Conservation (phyloP, 2,888 invertebrate species). For the Drosophila setosimentum region DNA sequence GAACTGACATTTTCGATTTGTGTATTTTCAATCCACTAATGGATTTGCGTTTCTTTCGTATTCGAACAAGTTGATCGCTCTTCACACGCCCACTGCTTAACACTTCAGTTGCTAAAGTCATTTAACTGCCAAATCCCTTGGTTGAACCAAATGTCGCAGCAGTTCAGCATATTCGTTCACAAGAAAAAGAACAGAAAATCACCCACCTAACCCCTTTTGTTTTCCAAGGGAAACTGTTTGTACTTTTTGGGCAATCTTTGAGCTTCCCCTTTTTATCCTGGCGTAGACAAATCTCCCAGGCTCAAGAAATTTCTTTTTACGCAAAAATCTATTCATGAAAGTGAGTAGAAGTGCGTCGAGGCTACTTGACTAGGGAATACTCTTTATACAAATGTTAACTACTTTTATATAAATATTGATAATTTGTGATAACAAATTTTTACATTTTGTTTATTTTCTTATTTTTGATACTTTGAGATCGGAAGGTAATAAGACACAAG, state of each 20-base stretch:
- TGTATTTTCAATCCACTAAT: neutral
- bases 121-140: slow-evolving; percentile 29
- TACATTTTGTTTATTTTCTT: neutral
- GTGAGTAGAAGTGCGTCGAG: neutral
- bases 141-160: slow-evolving; percentile 30
- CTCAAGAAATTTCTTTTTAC: slow-evolving; percentile 36
- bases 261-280: slow-evolving; percentile 36
- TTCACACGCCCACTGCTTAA: neutral
- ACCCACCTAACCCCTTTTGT: slow-evolving; percentile 49
- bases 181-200: neutral
- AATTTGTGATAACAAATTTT: neutral
- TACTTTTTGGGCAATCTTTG: slow-evolving; percentile 13
- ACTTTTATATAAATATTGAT: neutral
- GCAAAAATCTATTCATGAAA: slow-evolving; percentile 46
- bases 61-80: slow-evolving; percentile 7
- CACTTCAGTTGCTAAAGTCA: slow-evolving; percentile 25
- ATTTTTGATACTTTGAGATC: neutral
- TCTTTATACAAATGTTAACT: slow-evolving; percentile 3
- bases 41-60: neutral
- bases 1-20: neutral
- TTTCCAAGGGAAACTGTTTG: slow-evolving; percentile 26
- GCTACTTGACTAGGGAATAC: slow-evolving; percentile 18
- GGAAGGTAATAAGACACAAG: neutral
- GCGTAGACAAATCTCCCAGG: slow-evolving; percentile 41
- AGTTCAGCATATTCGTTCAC: slow-evolving; percentile 4